phyloP scores from a whole-genome alignment of 1,140 invertebrate species.

The Lepidurus apus region DNA sequence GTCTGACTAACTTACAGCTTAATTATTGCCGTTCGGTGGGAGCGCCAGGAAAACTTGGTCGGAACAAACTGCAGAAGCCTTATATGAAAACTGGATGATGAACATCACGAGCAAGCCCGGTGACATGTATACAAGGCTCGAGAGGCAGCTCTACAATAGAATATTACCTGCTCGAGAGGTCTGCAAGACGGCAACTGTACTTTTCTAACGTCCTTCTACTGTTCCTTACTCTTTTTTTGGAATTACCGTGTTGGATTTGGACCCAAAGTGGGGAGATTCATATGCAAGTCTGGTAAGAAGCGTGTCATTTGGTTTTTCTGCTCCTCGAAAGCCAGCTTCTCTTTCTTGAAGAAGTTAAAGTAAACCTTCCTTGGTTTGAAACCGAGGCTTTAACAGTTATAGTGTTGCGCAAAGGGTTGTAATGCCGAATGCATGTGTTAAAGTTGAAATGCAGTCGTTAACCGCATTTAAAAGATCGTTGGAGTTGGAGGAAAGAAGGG shows the following conservation, averaged over 20 bases:
- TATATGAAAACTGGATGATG: constrained; percentile 5
- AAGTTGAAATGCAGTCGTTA: neutral
- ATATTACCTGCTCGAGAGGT: neutral
- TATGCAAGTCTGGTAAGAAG: constrained; percentile 21
- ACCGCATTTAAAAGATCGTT: neutral
- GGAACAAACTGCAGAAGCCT: neutral
- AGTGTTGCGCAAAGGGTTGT: neutral
- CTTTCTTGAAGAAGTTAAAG: no score
- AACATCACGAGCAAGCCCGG: neutral
- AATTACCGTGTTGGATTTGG: neutral
- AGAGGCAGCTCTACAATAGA: neutral
- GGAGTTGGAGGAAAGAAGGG: neutral
- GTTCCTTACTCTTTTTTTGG: no score
- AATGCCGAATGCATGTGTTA: neutral
- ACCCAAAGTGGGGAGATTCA: neutral
- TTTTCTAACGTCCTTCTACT: no score
- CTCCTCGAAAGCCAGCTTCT: no score
- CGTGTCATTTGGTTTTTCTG: neutral
- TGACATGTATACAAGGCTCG: constrained; percentile 9
- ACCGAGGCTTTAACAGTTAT: no score
- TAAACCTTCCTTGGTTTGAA: no score
- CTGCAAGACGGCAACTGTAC: no score
- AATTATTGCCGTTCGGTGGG: neutral
- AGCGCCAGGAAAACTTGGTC: neutral
- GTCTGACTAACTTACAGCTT: constrained; percentile 8